Conservation (phyloP, 92 coral and sea anemone genomes). For the Siderastrea radians region DNA sequence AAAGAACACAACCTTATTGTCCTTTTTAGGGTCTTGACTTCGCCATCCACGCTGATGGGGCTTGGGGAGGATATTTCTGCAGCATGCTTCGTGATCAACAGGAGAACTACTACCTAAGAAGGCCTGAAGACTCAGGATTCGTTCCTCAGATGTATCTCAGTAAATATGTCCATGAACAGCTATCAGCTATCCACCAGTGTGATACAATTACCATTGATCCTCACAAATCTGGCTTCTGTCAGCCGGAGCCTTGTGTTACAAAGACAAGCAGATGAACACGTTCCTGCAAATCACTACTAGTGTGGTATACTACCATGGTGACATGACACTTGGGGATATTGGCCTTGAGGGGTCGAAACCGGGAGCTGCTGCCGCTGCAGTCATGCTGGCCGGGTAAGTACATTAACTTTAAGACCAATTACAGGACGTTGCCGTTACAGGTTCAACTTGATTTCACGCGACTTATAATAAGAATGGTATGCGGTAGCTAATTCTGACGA, state of each 20-base stretch:
- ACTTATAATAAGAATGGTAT: too few relatives aligned
- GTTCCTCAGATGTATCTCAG: constrained; percentile 68
- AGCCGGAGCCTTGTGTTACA: constrained; percentile 78
- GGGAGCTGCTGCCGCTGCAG: constrained; percentile 82
- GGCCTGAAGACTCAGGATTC: constrained; percentile 60
- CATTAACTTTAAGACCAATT: not conserved
- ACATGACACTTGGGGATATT: constrained; percentile 60
- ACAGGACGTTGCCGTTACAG: too few relatives aligned
- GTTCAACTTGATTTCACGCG: too few relatives aligned
- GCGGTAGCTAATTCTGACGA: too few relatives aligned
- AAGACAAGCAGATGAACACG: constrained; percentile 68
- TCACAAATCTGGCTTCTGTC: constrained; percentile 65
- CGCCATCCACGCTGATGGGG: constrained; percentile 86
- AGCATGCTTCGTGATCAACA: constrained; percentile 76
- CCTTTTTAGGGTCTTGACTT: constrained; percentile 83
- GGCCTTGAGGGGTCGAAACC: constrained; percentile 84
- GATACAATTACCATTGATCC: constrained; percentile 54
- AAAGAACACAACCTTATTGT: too few relatives aligned
- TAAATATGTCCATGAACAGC: constrained; percentile 41
- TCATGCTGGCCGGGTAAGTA: constrained; percentile 68
- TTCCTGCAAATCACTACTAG: constrained; percentile 63
- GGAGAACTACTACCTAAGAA: not conserved
- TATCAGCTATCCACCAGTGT: constrained; percentile 56
- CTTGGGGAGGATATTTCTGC: constrained; percentile 23
- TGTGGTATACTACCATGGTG: constrained; percentile 71